Evolutionary conservation across 1,140 invertebrate genomes (phyloP), one percentile per base, ranked within the genome.

Genomic region (Drosophila santomea): DNA sequence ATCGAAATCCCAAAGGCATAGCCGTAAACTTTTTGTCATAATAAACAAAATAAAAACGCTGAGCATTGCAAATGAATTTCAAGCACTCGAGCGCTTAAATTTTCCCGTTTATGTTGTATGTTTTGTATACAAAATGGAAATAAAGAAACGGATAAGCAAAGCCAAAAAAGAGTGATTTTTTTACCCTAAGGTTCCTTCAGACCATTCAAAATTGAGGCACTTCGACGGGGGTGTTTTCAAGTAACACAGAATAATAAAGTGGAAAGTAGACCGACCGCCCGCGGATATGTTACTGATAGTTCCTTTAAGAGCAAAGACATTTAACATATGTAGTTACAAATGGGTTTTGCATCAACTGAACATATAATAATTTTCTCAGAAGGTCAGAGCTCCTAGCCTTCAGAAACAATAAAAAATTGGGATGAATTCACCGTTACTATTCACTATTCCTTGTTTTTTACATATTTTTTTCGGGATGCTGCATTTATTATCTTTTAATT

Each of bases 11-110:
- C n/a, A 50, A 50, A 32, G 25, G 25, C 25, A 25, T 4, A 25
- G 4, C 15, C 6, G 43, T 43, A 17, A n/a, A 11, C 17, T 44
- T 63, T 44, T 44, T 23, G 55, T 10, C 6, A 17, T 11, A 60
- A 32, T 43, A 60, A 63, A 44, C 28, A 15, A 61, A 7, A 11
- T n/a, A 5, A 25, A 44, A 25, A 61, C n/a, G 61, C 56, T 61
- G 56, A 64, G 32, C 20, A 12, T 17, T 25, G 56, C 39, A 17
- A 17, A 64, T 36, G 39, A 17, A 61, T 61, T 45, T 45, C 10
- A 55, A 64, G 14, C 28, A 8, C 3, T 36, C 15, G 8, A 2
- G n/a, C 11, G 17, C 17, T 36, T 20, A 12, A 20, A n/a, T 44
- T 32, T 20, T 3, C 2, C 8, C 48, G n/a, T 15, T 50, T 3